Evolutionary conservation across 2,113 vertebrate genomes (phyloP).

Genomic region (Peromyscus maniculatus): DNA sequence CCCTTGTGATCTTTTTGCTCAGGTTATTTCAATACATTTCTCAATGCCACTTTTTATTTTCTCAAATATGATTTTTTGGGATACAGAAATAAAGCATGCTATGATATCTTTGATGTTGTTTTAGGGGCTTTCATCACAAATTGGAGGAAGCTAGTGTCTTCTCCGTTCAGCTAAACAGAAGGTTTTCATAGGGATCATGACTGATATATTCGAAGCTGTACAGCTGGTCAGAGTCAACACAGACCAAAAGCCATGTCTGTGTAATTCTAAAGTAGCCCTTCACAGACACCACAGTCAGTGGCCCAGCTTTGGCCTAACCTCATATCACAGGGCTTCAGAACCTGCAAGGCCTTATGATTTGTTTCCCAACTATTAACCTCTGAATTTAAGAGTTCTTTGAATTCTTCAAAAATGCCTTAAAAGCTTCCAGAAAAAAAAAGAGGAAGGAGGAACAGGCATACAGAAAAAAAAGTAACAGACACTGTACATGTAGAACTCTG

Average conservation of each 20-base stretch:
- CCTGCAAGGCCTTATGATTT: not conserved
- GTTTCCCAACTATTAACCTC: not conserved
- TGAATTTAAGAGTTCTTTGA: not conserved
- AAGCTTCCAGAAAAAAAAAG: slow-evolving; percentile 6
- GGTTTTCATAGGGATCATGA: not conserved
- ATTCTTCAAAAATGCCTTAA: not conserved
- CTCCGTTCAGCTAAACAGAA: not conserved
- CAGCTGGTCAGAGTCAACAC: not conserved
- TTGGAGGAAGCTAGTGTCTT: not conserved
- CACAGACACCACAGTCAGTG: not conserved
- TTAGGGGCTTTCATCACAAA: not conserved
- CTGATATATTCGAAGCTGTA: not conserved
- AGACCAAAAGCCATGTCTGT: not conserved
- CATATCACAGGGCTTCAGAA: not conserved
- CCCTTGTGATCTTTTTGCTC: not conserved
- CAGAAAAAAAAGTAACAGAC: not conserved
- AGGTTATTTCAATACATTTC: not conserved
- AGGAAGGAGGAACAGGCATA: not conserved
- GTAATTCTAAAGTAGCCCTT: not conserved
- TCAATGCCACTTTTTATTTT: slow-evolving; percentile 39
- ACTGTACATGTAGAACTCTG: not conserved
- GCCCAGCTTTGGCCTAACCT: not conserved
- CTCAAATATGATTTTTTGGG: slow-evolving; percentile 26
- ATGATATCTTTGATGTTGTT: not conserved
- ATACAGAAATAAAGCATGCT: not conserved